phyloP scores from a whole-genome alignment of 1,140 invertebrate genomes.

The Halesus radiatus region DNA sequence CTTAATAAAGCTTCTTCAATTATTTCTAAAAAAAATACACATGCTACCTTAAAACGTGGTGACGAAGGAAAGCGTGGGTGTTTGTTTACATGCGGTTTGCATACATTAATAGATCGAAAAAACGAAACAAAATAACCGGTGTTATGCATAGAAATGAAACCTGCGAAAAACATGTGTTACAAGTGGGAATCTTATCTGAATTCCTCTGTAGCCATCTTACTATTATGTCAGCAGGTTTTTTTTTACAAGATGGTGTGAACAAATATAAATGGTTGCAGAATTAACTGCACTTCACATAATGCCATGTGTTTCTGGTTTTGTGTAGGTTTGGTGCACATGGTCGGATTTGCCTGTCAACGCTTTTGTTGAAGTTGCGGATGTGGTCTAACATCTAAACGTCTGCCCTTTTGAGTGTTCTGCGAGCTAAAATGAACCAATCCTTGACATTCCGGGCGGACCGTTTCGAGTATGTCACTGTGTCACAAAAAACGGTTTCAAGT shows the following conservation, averaged over 20 bases:
- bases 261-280: background rate
- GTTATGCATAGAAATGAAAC: conserved; percentile 1
- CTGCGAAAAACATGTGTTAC: background rate
- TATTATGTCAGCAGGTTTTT: background rate
- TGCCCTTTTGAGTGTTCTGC: background rate
- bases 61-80: background rate
- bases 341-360: background rate
- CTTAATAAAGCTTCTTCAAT: no score
- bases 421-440: conserved; percentile 1
- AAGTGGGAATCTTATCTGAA: conserved; percentile 8
- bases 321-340: background rate
- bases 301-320: background rate
- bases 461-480: conserved; percentile 32
- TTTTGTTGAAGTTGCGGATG: no score
- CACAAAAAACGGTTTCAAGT: conserved; percentile 13
- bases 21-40: no score
- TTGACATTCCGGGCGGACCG: conserved; percentile 21
- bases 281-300: background rate
- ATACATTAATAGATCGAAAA: background rate
- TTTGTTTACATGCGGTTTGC: background rate
- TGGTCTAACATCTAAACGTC: background rate
- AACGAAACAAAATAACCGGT: background rate
- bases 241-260: background rate
- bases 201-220: background rate
- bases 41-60: background rate